Evolutionary conservation across 2,888 invertebrate genomes (phyloP), one percentile per base, ranked within the genome.

Genomic region (Actias luna): DNA sequence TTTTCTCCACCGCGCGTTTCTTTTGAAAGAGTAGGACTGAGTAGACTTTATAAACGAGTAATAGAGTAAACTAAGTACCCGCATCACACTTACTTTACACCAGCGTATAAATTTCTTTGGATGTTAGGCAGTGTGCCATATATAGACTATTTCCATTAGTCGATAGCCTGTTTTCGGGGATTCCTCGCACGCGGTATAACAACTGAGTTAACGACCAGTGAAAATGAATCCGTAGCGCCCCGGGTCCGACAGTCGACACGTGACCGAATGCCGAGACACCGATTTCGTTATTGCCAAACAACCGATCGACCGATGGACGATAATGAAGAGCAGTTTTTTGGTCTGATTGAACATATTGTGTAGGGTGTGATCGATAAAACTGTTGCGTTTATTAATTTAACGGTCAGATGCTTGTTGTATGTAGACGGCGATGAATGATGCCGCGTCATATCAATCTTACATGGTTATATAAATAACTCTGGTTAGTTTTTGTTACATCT

Each of bases 321-420:
- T 42, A 58, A 36, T 36, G 35, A 59, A 16, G 59, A 29, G 52
- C 52, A 58, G 25, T 58, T 62, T 39, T 42, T 61, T 46, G 60
- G 64, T 70, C 70, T 80, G 80, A 83, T 84, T 84, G 77, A 72
- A 69, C 76, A 74, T 70, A 80, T 84, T 84, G 83, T 84, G 74
- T 74, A 69, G 66, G 67, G 72, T 72, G 68, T 67, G 58, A 71
- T 73, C 71, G 74, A 71, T 77, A 63, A 68, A 57, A 68, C 70
- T 66, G 72, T 69, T 69, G 64, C 67, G 25, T 5, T 50, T 72
- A 69, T 65, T 46, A 29, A 64, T 64, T 50, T 58, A 69, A 65
- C 71, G 65, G 67, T 70, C 66, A 69, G 68, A 64, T 63, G 70
- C 67, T 36, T 36, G 18, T 55, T 52, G 39, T 31, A 18, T 59